These are phyloP conservation scores for Trissonchulus latispiculum DNA, from an alignment of 2,888 invertebrate genomes.

Conservation along the genomic window DNA sequence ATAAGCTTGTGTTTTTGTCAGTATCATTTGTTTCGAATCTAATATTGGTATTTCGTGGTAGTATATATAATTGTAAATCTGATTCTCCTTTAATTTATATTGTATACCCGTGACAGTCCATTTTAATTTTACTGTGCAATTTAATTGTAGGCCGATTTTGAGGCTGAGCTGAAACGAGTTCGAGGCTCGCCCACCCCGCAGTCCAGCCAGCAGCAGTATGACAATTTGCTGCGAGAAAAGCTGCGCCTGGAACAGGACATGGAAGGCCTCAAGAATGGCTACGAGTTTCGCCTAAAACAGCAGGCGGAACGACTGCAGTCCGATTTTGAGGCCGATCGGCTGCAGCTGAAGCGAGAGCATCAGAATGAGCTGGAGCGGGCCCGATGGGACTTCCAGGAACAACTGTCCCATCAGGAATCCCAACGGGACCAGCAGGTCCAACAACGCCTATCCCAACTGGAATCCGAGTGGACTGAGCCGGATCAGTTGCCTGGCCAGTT, in stretches of 20 bases:
- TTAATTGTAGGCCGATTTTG: constrained; percentile 19
- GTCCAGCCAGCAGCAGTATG: not conserved
- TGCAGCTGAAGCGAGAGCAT: not conserved
- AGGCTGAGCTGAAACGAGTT: constrained; percentile 19
- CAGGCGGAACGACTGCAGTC: not conserved
- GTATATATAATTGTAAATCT: too few species aligned
- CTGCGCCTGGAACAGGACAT: not conserved
- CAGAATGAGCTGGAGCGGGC: not conserved
- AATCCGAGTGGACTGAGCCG: not conserved
- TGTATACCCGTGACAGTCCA: too few species aligned
- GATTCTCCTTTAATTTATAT: too few species aligned
- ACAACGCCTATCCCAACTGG: too few species aligned
- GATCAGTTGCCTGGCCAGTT: not conserved
- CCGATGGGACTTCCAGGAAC: too few species aligned
- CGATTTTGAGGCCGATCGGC: not conserved
- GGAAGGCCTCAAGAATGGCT: not conserved
- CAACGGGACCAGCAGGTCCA: too few species aligned
- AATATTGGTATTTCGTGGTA: too few species aligned
- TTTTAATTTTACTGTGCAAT: too few species aligned
- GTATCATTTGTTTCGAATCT: too few species aligned
- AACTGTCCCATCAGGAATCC: too few species aligned
- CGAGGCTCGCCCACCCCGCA: not conserved
- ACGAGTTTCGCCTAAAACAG: constrained; percentile 2
- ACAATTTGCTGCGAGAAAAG: not conserved
- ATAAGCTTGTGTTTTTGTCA: too few species aligned